Evolutionary conservation across 2,888 invertebrate genomes (phyloP), one percentile per base, ranked within the genome.

Genomic region (Nipponacmea schrenckii): DNA sequence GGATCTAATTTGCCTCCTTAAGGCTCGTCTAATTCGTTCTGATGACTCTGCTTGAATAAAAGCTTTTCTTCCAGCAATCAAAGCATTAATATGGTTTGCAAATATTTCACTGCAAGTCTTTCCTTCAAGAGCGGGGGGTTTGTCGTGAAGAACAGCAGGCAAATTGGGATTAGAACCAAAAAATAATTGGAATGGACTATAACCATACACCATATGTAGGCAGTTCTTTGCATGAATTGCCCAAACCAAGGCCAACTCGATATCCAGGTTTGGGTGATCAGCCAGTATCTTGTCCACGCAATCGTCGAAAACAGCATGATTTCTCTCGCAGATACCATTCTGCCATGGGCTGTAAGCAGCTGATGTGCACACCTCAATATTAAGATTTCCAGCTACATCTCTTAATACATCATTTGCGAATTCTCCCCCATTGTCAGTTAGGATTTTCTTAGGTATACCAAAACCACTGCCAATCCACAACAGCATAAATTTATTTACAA

Each of bases 71-170:
- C 73, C 67, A 44, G 72, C 64, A 56, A 75, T 70, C n/a, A 74
- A 48, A 3, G 71, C 73, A 71, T 77, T 75, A 14, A 78, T 56
- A 72, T 77, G 75, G 17, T 68, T 72, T 2, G 70, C 74, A 56
- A 75, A 70, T n/a, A 26, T 68, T 62, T 77, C 56, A 69, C 70
- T 63, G 17, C 46, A 50, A 17, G 72, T 71, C 15, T 45, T 24
- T 65, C 71, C n/a, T n/a, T n/a, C n/a, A n/a, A 72, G 26, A 3
- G 74, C 74, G 64, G 71, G 71, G 17, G 64, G 62, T 26, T 24
- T 64, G 45, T 71, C 71, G 10, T 14, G 24, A n/a, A 71, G 48
- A 17, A 72, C 74, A n/a, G 62, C 56, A 15, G 71, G 71, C 8
- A 68, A 31, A 68, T 69, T 74, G 45, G 69, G 74, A 45, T 68